Conservation (phyloP, 1,140 invertebrate genomes). For the Papilio helenus region DNA sequence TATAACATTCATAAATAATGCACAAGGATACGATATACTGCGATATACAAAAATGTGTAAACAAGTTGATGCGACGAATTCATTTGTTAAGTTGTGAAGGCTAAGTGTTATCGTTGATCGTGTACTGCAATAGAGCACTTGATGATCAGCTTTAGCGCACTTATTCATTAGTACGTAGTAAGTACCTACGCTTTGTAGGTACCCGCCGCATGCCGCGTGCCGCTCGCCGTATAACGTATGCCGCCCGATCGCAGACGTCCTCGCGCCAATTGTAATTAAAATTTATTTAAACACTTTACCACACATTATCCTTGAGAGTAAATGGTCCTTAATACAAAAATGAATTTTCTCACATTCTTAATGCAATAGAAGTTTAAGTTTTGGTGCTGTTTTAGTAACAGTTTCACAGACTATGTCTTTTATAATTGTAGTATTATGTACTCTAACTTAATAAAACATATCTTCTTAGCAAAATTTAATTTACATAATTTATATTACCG, state of each 20-base stretch:
- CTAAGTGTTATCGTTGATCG: neutral
- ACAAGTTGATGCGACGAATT: neutral
- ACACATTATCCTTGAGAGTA: neutral
- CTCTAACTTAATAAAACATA: no score
- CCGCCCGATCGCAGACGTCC: no score
- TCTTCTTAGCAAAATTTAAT: neutral
- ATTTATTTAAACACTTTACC: constrained; percentile 22
- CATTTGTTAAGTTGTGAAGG: neutral
- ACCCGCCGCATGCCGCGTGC: neutral
- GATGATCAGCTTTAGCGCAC: neutral
- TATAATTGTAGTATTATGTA: no score
- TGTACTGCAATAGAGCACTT: neutral
- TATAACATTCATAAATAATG: neutral
- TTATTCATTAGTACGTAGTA: constrained; percentile 1
- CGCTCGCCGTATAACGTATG: no score
- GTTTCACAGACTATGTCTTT: neutral
- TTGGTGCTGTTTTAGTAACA: neutral
- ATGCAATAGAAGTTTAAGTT: neutral
- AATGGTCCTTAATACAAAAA: neutral
- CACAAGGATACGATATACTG: neutral
- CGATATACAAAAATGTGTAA: neutral
- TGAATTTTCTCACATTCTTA: neutral
- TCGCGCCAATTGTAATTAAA: constrained; percentile 25
- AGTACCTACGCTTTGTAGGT: no score
- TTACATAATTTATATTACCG: neutral